Conservation (phyloP, 2,113 vertebrate genomes). For the Machaerirhynchus nigripectus region DNA sequence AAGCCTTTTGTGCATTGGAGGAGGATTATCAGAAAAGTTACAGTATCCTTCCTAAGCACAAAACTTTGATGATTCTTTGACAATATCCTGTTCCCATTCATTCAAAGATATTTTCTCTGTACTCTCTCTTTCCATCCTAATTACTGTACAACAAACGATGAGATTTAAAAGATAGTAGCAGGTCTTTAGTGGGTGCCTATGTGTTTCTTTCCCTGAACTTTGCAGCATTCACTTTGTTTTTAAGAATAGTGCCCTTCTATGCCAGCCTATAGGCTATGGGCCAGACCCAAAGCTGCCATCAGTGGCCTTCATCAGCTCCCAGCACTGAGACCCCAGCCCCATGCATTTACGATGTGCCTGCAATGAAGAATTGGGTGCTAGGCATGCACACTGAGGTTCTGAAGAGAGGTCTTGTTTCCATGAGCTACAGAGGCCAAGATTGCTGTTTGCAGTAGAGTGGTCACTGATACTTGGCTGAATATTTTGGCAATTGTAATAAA, state of each 20-base stretch:
- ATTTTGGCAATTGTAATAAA: not conserved
- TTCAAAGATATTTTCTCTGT: not conserved
- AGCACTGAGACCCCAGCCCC: not conserved
- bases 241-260: not conserved
- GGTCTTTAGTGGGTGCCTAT: not conserved
- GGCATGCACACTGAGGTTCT: not conserved
- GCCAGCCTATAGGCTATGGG: not conserved
- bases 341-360: accelerated
- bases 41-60: not conserved
- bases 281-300: not conserved
- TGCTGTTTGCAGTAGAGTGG: not conserved
- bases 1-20: not conserved
- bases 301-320: not conserved
- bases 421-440: not conserved
- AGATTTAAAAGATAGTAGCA: not conserved
- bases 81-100: not conserved
- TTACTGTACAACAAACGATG: not conserved
- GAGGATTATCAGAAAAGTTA: not conserved
- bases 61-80: not conserved
- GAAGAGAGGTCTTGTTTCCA: not conserved
- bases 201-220: not conserved
- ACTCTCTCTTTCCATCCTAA: not conserved
- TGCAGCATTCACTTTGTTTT: not conserved
- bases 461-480: not conserved
- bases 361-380: not conserved